A percentile compares a stretch with the other conserved stretches of the same genome.
These are phyloP conservation scores for Oncorhynchus masou DNA, from an alignment of 2,113 vertebrate species.

Conservation along the genomic window DNA sequence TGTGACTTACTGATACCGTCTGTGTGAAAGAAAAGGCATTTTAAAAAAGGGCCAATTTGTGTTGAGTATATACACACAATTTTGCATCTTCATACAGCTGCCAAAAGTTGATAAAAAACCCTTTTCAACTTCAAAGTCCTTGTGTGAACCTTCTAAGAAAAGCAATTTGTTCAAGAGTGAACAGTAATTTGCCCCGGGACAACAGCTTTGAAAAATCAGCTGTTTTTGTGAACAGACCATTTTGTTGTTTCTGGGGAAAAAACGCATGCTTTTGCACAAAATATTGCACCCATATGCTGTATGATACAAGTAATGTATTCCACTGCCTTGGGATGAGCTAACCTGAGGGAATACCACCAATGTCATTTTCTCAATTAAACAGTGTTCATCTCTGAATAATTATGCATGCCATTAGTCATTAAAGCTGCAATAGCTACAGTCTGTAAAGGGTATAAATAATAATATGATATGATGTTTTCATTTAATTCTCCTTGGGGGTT, in stretches of 20 bases:
- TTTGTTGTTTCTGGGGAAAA: constrained; percentile 59
- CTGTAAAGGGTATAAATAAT: neutral
- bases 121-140: constrained; percentile 69
- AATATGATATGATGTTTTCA: neutral
- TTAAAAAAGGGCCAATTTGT: too few species aligned
- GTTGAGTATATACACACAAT: neutral
- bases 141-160: constrained; percentile 48
- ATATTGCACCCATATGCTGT: constrained; percentile 26
- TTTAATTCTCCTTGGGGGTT: neutral
- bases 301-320: constrained; percentile 32
- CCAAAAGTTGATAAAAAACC: constrained; percentile 64
- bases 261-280: constrained; percentile 20
- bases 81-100: constrained; percentile 55
- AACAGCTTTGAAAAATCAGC: constrained; percentile 43
- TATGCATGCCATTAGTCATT: neutral
- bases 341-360: constrained; percentile 44
- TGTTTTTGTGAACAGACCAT: constrained; percentile 40
- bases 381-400: constrained; percentile 32
- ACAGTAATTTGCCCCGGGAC: constrained; percentile 50
- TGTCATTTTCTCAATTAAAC: constrained; percentile 52
- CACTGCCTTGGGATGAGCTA: constrained; percentile 44
- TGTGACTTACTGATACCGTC: neutral
- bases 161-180: constrained; percentile 50
- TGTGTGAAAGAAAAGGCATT: neutral
- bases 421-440: neutral